Evolutionary conservation across 2,888 invertebrate species (phyloP).

Genomic region (Drosophila ustulata): DNA sequence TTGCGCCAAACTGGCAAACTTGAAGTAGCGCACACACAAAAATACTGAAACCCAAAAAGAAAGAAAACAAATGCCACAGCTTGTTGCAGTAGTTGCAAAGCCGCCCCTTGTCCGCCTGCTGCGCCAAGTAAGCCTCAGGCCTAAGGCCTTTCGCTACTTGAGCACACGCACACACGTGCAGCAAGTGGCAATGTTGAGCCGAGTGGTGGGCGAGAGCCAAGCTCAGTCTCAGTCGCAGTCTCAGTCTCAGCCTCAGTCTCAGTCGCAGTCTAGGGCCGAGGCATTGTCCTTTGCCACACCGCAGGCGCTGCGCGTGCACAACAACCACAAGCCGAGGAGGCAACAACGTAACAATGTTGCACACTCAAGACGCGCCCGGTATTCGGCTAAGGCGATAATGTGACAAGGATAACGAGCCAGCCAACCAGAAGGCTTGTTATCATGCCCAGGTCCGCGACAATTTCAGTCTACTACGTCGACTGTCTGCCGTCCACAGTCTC

Average conservation of each 20-base stretch:
- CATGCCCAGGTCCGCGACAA: conserved; percentile 41
- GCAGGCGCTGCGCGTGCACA: conserved; percentile 74
- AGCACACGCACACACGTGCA: conserved; percentile 59
- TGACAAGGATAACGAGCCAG: conserved; percentile 79
- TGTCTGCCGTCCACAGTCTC: conserved; percentile 8
- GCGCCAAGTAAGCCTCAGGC: conserved; percentile 60
- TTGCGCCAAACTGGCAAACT: conserved; percentile 68
- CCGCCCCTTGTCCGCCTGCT: conserved; percentile 25
- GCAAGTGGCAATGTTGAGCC: conserved; percentile 20
- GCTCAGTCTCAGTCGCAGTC: neutral
- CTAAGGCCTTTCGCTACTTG: conserved; percentile 76
- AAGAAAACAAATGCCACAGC: conserved; percentile 54
- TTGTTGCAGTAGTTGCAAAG: conserved; percentile 47
- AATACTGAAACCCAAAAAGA: conserved; percentile 4
- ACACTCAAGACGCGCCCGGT: conserved; percentile 72
- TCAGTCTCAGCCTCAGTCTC: neutral
- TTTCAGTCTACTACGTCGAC: conserved; percentile 7
- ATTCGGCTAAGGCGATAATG: conserved; percentile 78
- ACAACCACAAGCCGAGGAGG: conserved; percentile 50
- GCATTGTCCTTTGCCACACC: conserved; percentile 66
- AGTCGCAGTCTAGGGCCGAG: conserved; percentile 4
- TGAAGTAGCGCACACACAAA: conserved; percentile 48
- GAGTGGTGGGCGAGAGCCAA: neutral
- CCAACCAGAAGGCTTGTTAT: conserved; percentile 58
- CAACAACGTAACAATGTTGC: conserved; percentile 75